phyloP scores from a whole-genome alignment of 2,797 vertebrate genomes.

The Chanos chanos region DNA sequence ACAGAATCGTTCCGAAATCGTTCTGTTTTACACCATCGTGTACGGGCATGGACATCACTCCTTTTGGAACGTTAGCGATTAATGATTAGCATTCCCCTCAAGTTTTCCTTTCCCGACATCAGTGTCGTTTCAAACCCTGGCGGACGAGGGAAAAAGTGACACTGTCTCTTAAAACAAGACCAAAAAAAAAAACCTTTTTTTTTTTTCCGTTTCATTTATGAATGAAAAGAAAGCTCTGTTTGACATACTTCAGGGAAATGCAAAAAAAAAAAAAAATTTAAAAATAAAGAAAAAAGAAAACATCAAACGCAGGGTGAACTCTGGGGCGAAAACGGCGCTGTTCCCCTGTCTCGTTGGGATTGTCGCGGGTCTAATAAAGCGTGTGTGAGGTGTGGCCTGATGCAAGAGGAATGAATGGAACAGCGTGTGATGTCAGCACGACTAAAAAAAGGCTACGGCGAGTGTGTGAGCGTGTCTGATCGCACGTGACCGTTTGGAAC shows the following conservation, averaged over 20 bases:
- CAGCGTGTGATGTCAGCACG: slow-evolving; percentile 3
- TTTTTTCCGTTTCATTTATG: slow-evolving; percentile 18
- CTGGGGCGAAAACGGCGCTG: slow-evolving; percentile 6
- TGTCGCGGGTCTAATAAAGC: slow-evolving; percentile 27
- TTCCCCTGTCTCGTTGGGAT: slow-evolving; percentile 28
- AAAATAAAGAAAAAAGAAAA: too few relatives aligned
- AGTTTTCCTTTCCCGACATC: too few relatives aligned
- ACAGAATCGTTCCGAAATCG: too few relatives aligned
- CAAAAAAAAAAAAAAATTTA: too few relatives aligned
- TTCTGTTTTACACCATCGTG: too few relatives aligned
- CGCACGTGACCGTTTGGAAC: not conserved
- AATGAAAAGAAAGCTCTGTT: slow-evolving; percentile 24
- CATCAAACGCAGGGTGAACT: slow-evolving; percentile 22
- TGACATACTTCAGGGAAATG: slow-evolving; percentile 30
- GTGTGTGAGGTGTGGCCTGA: not conserved
- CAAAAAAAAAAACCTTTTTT: too few relatives aligned
- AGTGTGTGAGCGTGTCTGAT: not conserved
- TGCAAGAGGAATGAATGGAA: slow-evolving; percentile 14
- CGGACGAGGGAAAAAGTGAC: slow-evolving; percentile 22
- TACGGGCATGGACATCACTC: too few relatives aligned
- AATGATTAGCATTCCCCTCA: too few relatives aligned
- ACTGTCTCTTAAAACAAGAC: slow-evolving; percentile 14
- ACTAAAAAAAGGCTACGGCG: not conserved
- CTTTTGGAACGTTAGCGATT: too few relatives aligned
- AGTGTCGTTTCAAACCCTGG: too few relatives aligned